Evolutionary conservation across 2,888 invertebrate genomes (phyloP), one percentile per base, ranked within the genome.

Genomic region (Sphecodes monilicornis): DNA sequence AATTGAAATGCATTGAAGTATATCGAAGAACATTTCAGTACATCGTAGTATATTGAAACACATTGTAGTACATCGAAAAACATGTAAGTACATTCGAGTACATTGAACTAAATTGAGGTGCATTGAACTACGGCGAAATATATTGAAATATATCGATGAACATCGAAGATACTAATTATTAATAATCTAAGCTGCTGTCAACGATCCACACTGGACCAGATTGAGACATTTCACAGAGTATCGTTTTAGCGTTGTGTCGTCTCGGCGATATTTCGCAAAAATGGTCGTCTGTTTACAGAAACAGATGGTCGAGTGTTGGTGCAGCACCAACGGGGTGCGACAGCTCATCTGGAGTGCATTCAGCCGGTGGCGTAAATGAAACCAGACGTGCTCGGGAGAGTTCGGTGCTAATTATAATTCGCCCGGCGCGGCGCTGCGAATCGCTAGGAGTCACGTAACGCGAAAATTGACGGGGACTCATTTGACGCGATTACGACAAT

Each of bases 401-500:
- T 68, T 66, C 57, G 66, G 26, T 78, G 86, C 77, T 84, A 88
- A 88, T 88, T 88, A 79, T 82, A 86, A 88, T 85, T 68, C 78
- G 41, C 57, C n/a, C 36, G 54, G 16, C 32, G 76, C 36, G 54
- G 16, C 32, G 76, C 57, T 75, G 66, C 57, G 75, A 68, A 60
- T 73, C 64, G 72, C 80, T 46, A 68, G 80, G 76, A 82, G 78
- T 76, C 80, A 77, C 84, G 84, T 80, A 84, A 77, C 68, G 11
- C 46, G 71, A 80, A 70, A 79, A 76, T 78, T 66, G 32, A 26
- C 76, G 29, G 32, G 32, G 57, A 79, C 82, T 32, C 57, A 69
- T 50, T 80, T 46, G 60, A 70, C 50, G 50, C 50, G 36, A 77
- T 69, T 75, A 73, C 32, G 76, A 77, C 74, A 81, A 84, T 84